Evolutionary conservation across 1,140 invertebrate species (phyloP).

Genomic region (Ptiloglossa arizonensis): DNA sequence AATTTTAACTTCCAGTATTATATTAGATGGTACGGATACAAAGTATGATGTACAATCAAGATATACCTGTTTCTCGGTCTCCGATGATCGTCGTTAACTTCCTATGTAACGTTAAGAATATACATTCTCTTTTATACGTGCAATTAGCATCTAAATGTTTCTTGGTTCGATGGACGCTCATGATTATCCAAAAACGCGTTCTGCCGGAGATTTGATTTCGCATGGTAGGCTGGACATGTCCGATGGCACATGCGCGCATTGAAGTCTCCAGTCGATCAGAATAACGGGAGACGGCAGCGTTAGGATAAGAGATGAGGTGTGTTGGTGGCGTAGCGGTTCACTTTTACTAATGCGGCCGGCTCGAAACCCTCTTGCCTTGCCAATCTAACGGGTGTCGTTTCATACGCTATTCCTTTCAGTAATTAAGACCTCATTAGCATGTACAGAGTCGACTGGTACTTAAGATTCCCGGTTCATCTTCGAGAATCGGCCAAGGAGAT

Average conservation of each 20-base stretch:
- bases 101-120: too few relatives aligned
- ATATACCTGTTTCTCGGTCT: too few relatives aligned
- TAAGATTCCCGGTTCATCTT: background rate
- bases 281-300: conserved; percentile 76
- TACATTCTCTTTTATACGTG: too few relatives aligned
- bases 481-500: background rate
- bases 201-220: background rate
- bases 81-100: too few relatives aligned
- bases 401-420: background rate
- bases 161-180: background rate
- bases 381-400: conserved; percentile 38
- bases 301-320: conserved; percentile 60
- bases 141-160: background rate
- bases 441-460: background rate
- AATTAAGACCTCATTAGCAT: conserved; percentile 21
- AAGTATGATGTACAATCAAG: too few relatives aligned
- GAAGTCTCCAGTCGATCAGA: conserved; percentile 66
- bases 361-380: conserved; percentile 12
- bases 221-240: background rate
- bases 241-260: conserved; percentile 45
- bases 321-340: conserved; percentile 57
- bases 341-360: conserved; percentile 65
- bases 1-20: too few relatives aligned
- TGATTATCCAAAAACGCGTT: background rate
- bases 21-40: too few relatives aligned